Percentiles rank a stretch among this genome's conserved stretches.
Evolutionary conservation across 2,113 vertebrate genomes (phyloP).

Genomic region (Bothrops jararaca): DNA sequence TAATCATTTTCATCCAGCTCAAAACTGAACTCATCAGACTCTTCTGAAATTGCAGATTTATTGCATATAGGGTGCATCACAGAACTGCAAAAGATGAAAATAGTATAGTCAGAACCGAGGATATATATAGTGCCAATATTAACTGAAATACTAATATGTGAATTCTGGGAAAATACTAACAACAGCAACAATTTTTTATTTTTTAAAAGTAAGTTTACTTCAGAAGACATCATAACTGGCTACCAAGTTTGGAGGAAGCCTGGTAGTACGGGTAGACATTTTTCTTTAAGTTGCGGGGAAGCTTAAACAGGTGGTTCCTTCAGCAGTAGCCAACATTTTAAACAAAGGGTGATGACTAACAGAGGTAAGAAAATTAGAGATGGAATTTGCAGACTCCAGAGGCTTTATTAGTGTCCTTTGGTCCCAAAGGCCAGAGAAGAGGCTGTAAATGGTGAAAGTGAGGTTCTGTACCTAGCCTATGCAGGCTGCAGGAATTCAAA

Average conservation of each 20-base stretch:
- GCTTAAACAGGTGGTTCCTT: neutral
- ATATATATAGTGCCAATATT: neutral
- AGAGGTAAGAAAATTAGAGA: neutral
- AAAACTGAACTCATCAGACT: slow-evolving; percentile 47
- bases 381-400: neutral
- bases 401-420: neutral
- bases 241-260: neutral
- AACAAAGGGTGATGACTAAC: neutral
- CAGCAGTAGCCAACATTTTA: neutral
- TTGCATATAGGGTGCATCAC: slow-evolving; percentile 73
- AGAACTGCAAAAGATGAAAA: slow-evolving; percentile 69
- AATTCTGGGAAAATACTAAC: neutral
- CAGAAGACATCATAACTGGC: neutral
- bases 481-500: neutral
- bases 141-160: neutral
- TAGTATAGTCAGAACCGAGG: slow-evolving; percentile 5
- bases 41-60: slow-evolving; percentile 58
- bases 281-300: neutral
- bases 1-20: slow-evolving; percentile 62
- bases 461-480: neutral
- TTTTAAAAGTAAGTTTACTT: neutral
- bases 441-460: neutral
- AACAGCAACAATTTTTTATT: neutral
- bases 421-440: neutral
- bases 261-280: neutral